Evolutionary conservation across 2,888 invertebrate genomes (phyloP), one percentile per base, ranked within the genome.

Genomic region (Melangyna quadrimaculata): DNA sequence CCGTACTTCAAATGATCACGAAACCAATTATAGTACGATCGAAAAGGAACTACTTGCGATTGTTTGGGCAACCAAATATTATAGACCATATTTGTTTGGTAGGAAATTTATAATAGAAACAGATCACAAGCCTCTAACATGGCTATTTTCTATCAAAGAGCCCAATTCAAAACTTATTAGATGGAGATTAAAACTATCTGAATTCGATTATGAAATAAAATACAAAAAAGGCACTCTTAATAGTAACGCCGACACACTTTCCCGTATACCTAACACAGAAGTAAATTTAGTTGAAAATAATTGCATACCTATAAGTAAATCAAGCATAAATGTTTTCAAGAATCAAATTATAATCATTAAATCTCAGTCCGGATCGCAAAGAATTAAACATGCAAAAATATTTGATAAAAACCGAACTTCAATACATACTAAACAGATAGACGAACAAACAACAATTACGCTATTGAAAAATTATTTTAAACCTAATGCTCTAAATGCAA

Each of bases 121-220:
- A n/a, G n/a, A n/a, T n/a, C n/a, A n/a, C n/a, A n/a, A n/a, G n/a
- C n/a, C n/a, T n/a, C n/a, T n/a, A n/a, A n/a, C n/a, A n/a, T n/a
- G n/a, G n/a, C n/a, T n/a, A n/a, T n/a, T n/a, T n/a, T n/a, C n/a
- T n/a, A n/a, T n/a, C 29, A 43, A 43, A 17, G 17, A 43, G 19
- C 43, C 43, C 17, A 63, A 43, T 3, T 43, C 43, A 0, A 84
- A 89, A 17, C 75, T 88, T 69, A 88, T 89, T 0, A 88, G 88
- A 17, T 59, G 89, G 53, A 90, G 88, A 1, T 63, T 90, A 0
- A 89, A 88, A 8, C 4, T 43, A 17, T 43, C 43, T 1, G 43
- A 43, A 43, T 43, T 43, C 43, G 78, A 82, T 2, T 87, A 87
- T 2, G 89, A 89, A 82, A 32, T 35, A 12, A n/a, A 89, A 88